Evolutionary conservation across 2,888 invertebrate species (phyloP).

Genomic region (Caradrina clavipalpis): DNA sequence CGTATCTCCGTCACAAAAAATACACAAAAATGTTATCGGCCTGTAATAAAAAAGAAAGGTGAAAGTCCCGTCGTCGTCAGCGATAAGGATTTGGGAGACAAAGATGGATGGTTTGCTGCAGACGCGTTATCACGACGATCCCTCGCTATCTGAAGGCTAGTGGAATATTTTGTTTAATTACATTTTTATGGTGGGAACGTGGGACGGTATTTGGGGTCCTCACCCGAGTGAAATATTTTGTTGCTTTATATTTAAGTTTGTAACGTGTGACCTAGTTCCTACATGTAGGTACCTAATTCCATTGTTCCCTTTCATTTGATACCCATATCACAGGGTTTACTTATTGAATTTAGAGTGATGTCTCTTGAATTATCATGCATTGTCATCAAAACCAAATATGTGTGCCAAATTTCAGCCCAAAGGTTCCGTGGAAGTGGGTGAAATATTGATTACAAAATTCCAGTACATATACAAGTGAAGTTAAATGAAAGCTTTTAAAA

Average conservation of each 20-base stretch:
- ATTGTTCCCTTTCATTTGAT: too few relatives aligned
- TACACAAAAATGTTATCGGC: constrained; percentile 54
- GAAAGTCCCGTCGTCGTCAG: constrained; percentile 53
- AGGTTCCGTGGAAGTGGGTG: too few relatives aligned
- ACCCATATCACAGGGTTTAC: too few relatives aligned
- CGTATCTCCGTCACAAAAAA: constrained; percentile 42
- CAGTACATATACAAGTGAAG: too few relatives aligned
- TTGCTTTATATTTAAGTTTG: constrained; percentile 19
- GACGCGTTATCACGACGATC: constrained; percentile 65
- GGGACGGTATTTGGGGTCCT: constrained; percentile 43
- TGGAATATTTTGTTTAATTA: constrained; percentile 64
- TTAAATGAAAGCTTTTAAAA: too few relatives aligned
- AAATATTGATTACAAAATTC: too few relatives aligned
- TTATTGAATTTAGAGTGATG: too few relatives aligned
- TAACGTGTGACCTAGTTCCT: constrained; percentile 17
- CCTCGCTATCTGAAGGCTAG: constrained; percentile 52
- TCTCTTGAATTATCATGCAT: too few relatives aligned
- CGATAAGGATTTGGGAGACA: constrained; percentile 75
- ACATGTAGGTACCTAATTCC: neutral
- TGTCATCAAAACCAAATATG: too few relatives aligned
- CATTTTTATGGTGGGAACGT: constrained; percentile 55
- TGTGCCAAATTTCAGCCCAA: too few relatives aligned
- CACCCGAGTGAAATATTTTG: constrained; percentile 28
- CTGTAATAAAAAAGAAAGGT: constrained; percentile 57
- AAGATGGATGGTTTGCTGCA: constrained; percentile 74